phyloP scores from a whole-genome alignment of 2,797 vertebrate genomes.

The Sebastes reedi region DNA sequence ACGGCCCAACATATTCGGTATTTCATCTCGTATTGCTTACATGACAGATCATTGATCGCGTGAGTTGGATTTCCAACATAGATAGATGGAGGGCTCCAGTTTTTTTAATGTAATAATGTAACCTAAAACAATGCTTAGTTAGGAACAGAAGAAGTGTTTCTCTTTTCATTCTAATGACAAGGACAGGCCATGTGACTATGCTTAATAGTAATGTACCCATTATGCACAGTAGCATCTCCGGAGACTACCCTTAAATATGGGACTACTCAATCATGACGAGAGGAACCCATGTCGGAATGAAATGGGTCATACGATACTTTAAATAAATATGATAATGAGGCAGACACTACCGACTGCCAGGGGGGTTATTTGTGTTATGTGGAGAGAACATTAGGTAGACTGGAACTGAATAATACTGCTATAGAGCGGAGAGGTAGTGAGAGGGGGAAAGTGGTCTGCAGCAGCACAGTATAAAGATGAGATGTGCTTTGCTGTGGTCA shows the following conservation, averaged over 20 bases:
- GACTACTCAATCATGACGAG: constrained; percentile 79
- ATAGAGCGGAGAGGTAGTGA: neutral
- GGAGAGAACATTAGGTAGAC: constrained; percentile 56
- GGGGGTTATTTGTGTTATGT: constrained; percentile 75
- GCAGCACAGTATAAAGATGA: neutral
- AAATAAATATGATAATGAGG: constrained; percentile 88
- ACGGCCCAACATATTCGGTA: constrained; percentile 50
- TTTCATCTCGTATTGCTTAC: constrained; percentile 68
- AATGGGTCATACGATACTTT: constrained; percentile 84
- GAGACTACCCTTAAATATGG: constrained; percentile 77
- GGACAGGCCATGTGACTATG: constrained; percentile 60
- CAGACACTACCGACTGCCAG: constrained; percentile 67
- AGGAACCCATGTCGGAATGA: constrained; percentile 73
- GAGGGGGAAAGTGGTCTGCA: constrained; percentile 14
- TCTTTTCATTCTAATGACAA: constrained; percentile 64
- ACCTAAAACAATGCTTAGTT: constrained; percentile 61
- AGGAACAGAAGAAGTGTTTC: constrained; percentile 32
- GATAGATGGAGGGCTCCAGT: constrained; percentile 29
- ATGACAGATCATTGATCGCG: constrained; percentile 72
- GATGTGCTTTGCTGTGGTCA: neutral
- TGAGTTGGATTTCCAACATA: constrained; percentile 54
- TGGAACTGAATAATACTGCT: constrained; percentile 41
- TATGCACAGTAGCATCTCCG: constrained; percentile 69
- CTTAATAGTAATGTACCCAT: constrained; percentile 76
- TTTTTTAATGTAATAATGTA: constrained; percentile 28